A percentile compares a stretch with the other conserved stretches of the same genome.
phyloP scores from a whole-genome alignment of 2,113 vertebrate genomes.

The Psilopsiagon aymara region DNA sequence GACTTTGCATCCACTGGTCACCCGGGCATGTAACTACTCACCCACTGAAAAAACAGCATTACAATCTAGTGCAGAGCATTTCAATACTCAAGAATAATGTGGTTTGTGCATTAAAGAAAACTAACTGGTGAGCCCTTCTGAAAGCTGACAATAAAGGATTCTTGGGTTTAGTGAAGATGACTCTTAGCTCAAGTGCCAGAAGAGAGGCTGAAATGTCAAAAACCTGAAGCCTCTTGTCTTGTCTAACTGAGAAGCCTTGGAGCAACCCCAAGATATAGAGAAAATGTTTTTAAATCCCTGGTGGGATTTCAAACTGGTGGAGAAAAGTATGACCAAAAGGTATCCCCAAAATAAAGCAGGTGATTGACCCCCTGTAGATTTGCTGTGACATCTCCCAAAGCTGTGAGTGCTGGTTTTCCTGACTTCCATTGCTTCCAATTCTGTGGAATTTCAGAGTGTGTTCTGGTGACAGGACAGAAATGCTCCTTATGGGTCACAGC shows the following conservation, averaged over 20 bases:
- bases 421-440: neutral
- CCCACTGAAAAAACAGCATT: neutral
- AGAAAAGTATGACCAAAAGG: neutral
- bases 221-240: neutral
- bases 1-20: neutral
- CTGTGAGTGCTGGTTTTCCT: neutral
- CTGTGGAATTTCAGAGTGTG: neutral
- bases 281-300: neutral
- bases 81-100: neutral
- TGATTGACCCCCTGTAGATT: neutral
- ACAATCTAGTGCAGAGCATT: neutral
- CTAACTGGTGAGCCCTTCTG: neutral
- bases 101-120: neutral
- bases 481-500: neutral
- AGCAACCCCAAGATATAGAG: neutral
- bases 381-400: neutral
- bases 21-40: neutral
- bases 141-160: neutral
- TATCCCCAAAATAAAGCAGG: neutral
- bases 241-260: neutral
- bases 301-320: neutral
- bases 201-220: neutral
- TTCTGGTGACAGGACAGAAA: neutral
- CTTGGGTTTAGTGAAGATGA: neutral
- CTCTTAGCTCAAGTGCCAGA: neutral